Base-by-base conservation (phyloP, 2,888 invertebrate genomes). In the Rhagonycha lutea region DNA sequence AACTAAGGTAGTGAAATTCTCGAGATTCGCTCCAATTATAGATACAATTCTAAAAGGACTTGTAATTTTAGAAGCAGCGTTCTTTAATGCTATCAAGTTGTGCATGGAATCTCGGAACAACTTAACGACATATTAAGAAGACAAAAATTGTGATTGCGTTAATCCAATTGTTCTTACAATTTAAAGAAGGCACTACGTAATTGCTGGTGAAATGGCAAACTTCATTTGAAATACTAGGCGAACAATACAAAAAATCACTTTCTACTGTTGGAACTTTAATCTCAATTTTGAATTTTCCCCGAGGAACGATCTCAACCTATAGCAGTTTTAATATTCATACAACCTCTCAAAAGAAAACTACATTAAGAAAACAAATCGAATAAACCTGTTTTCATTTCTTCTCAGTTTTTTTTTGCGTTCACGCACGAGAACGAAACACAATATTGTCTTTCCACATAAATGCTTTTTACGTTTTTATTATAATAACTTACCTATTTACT, bases 281-380 rank as follows among this genome's bases (percentile, higher is more conserved):
- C 73, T 69, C 69, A 74, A 24, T 74, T 71, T 67, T 69, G 78
- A 75, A 72, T 74, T 77, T 71, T 77, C 75, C 74, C 75, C 28
- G 60, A 69, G 73, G 75, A 73, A 71, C 73, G 73, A 77, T 77
- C 77, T 68, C 70, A 32, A 69, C 70, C 73, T 70, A 77, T 78
- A 77, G 76, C 68, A 75, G 68, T 75, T 79, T 80, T 79, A 80
- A 80, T 79, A 80, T 80, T 80, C 80, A 79, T 79, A 79, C 70
- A 76, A 72, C 74, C 78, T 78, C 74, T 78, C 72, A 74, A 77
- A 78, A 79, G 75, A 79, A 77, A 76, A 78, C 78, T 73, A 74
- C 80, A 75, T 78, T 79, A 77, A 77, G 80, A 76, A 79, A 80
- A 79, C 77, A 80, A 80, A 80, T 79, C 79, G 78, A 80, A 80